A percentile compares a stretch with the other conserved stretches of the same genome.
Evolutionary conservation across 2,113 vertebrate species (phyloP).

Genomic region (Prionailurus bengalensis): DNA sequence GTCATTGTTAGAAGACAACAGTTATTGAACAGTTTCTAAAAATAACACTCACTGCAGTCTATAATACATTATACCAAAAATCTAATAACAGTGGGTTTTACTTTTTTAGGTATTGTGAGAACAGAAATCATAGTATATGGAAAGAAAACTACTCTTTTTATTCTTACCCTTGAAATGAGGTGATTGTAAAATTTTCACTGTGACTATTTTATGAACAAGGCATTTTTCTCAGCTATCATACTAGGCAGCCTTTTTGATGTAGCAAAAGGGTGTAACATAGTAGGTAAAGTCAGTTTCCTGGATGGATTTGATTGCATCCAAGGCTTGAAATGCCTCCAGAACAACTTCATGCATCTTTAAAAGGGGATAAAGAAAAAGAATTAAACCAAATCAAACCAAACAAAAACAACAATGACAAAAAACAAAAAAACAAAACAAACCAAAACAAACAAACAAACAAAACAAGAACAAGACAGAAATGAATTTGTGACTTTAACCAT

Average conservation of each 20-base stretch:
- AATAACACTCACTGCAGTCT: neutral
- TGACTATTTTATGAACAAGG: neutral
- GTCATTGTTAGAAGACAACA: neutral
- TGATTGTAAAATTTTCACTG: neutral
- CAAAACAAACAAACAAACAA: neutral
- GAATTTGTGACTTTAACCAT: neutral
- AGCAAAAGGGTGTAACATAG: accelerated
- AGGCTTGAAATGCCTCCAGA: neutral
- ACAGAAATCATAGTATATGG: neutral
- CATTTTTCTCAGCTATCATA: neutral
- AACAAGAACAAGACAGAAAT: neutral
- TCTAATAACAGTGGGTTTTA: neutral
- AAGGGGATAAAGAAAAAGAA: neutral
- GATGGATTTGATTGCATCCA: neutral
- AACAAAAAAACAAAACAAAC: neutral
- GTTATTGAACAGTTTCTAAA: neutral
- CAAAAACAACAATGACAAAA: neutral
- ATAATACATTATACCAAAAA: neutral
- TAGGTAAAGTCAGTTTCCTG: neutral
- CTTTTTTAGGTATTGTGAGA: neutral
- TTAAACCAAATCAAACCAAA: neutral
- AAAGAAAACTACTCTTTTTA: neutral
- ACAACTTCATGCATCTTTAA: neutral
- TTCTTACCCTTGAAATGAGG: neutral
- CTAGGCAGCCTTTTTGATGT: neutral